phyloP scores from a whole-genome alignment of 2,888 invertebrate genomes.

The Ophraella communa region DNA sequence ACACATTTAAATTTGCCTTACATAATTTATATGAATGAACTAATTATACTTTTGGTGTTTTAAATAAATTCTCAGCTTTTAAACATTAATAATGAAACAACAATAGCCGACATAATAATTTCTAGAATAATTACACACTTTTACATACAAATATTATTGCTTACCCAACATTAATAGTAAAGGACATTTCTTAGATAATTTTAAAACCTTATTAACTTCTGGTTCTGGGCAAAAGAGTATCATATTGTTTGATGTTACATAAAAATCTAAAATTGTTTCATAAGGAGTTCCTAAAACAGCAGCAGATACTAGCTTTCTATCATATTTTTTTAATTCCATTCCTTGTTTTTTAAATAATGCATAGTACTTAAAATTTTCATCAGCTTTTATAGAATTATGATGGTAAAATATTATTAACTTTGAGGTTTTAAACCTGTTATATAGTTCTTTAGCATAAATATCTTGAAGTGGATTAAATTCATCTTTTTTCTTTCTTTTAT shows the following conservation, averaged over 20 bases:
- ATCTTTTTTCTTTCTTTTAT: conserved; percentile 46
- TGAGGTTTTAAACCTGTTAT: conserved; percentile 74
- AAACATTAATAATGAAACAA: no score
- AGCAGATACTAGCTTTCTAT: conserved; percentile 68
- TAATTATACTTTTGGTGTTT: no score
- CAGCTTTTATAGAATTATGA: conserved; percentile 71
- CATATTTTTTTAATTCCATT: conserved; percentile 74
- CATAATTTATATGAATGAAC: no score
- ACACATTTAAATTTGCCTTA: no score
- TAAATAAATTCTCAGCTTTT: no score
- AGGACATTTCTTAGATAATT: conserved; percentile 73
- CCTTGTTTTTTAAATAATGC: conserved; percentile 69
- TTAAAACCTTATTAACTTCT: conserved; percentile 67
- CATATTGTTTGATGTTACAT: conserved; percentile 66
- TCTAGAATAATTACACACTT: not conserved
- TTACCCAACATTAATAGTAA: conserved; percentile 74
- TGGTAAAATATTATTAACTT: conserved; percentile 77
- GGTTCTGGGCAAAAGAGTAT: conserved; percentile 75
- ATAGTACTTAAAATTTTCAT: conserved; percentile 70
- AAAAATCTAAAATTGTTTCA: conserved; percentile 70
- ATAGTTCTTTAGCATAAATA: conserved; percentile 75
- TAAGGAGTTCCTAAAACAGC: conserved; percentile 74
- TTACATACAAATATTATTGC: not conserved
- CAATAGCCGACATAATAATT: not conserved
- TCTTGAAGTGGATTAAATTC: conserved; percentile 73